Evolutionary conservation across 2,113 vertebrate species (phyloP), one percentile per base, ranked within the genome.

Genomic region (Hepsetus odoe): DNA sequence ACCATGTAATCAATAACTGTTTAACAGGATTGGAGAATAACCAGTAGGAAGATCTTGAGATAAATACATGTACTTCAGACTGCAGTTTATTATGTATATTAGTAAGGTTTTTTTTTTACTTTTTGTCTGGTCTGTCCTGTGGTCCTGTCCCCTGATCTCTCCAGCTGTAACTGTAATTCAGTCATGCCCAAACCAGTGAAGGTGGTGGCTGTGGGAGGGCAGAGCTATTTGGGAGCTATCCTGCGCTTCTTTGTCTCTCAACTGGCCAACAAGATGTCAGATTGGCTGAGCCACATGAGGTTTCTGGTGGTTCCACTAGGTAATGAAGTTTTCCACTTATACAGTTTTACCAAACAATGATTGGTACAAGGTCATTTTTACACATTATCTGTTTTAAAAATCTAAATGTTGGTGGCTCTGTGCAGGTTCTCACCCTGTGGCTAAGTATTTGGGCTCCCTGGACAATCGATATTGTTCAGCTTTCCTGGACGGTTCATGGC

Each of bases 141-240:
- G 5, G 28, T 46, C 20, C 64, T 40, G 44, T 6, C 26, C 42
- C 20, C 64, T 40, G 44, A 5, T 30, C 42, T 51, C 40, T 59
- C 33, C 70, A 96, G 96, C 93, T 97, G 95, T 88, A 97, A 96
- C 89, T 96, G 95, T 82, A 96, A 96, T 86, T 94, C 96, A 0
- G 88, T 94, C 77, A 95, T 95, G 91, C 96, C 96, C 0, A 84
- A 93, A 64, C 92, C 95, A 0, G 94, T 97, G 86, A 97, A 96
- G 88, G 94, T 96, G 88, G 95, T 93, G 0, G 93, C 92, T 0
- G 91, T 96, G 42, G 96, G 96, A 20, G 86, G 93, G 30, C 95
- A 95, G 85, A 95, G 91, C 53, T 96, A 96, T 87, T 92, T 97
- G 59, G 94, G 94, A 8, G 92, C 94, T 87, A 93, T 97, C 82